These are phyloP conservation scores for Rhamnusium bicolor DNA, from an alignment of 2,888 invertebrate genomes.

Conservation along the genomic window DNA sequence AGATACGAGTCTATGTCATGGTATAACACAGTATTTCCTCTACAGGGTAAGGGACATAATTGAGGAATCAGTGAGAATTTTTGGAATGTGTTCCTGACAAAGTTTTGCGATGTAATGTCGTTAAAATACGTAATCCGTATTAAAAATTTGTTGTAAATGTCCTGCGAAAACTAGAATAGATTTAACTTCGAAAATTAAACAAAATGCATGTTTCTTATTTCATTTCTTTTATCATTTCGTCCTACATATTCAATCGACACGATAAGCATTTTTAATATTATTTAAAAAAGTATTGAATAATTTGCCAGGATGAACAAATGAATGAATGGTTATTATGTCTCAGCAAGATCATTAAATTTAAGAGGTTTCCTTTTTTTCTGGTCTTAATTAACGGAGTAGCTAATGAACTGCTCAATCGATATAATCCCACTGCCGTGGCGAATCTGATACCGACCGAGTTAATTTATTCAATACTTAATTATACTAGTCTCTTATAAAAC, in stretches of 20 bases:
- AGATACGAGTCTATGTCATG: no score
- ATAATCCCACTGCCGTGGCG: constrained; percentile 67
- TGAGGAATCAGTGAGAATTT: no score
- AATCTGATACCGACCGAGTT: constrained; percentile 67
- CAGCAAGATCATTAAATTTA: constrained; percentile 57
- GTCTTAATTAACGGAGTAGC: constrained; percentile 67
- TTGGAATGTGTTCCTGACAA: no score
- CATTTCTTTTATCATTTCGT: no score
- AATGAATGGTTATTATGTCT: constrained; percentile 51
- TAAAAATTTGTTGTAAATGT: no score
- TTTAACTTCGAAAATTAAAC: no score
- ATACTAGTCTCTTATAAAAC: constrained; percentile 61
- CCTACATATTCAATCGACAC: background rate
- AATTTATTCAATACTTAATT: constrained; percentile 69
- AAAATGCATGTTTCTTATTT: no score
- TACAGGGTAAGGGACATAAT: no score
- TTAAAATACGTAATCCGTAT: no score
- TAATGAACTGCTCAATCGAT: constrained; percentile 69
- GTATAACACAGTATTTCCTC: no score
- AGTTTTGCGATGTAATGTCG: no score
- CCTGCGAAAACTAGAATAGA: no score
- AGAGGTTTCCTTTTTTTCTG: constrained; percentile 59
- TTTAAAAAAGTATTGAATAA: constrained; percentile 31
- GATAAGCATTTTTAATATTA: background rate
- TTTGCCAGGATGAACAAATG: constrained; percentile 32